Conservation (phyloP, 2,888 invertebrate species). For the Idaea straminata region DNA sequence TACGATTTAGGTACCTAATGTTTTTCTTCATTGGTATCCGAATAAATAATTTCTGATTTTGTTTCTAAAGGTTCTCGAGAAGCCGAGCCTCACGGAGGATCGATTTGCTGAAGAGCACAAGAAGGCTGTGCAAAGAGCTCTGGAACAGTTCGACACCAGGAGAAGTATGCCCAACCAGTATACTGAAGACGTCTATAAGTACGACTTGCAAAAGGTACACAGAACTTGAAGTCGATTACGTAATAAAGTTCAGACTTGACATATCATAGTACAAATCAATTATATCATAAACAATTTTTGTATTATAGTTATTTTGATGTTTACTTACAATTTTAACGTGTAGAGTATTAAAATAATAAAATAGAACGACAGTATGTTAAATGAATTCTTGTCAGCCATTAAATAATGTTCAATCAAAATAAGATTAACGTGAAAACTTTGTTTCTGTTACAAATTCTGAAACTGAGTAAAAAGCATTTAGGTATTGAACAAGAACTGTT, state of each 20-base stretch:
- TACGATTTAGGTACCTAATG: too few relatives aligned
- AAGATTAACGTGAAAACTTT: too few relatives aligned
- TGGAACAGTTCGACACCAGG: background rate
- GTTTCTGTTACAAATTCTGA: too few relatives aligned
- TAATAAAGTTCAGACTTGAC: background rate
- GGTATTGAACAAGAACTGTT: too few relatives aligned
- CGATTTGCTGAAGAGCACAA: background rate
- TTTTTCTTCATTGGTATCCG: background rate
- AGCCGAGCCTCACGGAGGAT: background rate
- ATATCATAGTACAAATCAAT: background rate
- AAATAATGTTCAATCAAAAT: too few relatives aligned
- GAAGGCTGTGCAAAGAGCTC: background rate
- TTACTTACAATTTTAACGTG: background rate
- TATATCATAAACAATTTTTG: background rate
- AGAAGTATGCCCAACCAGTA: background rate
- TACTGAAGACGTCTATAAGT: background rate
- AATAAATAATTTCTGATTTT: background rate
- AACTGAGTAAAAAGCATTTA: too few relatives aligned
- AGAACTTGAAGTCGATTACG: background rate
- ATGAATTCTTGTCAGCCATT: background rate
- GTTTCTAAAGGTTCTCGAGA: background rate
- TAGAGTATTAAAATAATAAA: background rate
- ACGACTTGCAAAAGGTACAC: background rate
- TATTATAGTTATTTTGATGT: background rate
- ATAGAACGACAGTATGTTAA: background rate